Base-by-base conservation (phyloP, 1,140 invertebrate genomes). In the Trichonephila clavata region DNA sequence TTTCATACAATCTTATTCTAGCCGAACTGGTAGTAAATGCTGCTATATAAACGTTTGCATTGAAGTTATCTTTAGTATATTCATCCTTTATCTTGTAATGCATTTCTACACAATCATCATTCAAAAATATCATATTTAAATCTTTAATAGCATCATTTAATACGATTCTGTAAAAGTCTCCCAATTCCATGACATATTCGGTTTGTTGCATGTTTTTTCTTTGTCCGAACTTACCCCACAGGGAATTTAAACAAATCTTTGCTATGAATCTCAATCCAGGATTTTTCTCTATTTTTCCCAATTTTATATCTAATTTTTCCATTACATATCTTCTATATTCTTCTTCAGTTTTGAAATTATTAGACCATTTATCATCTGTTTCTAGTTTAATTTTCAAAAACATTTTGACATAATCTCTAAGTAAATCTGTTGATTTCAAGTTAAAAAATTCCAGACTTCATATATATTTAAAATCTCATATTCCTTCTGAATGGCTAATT, bases 381-480 rank as follows among this genome's bases (percentile, higher is more conserved):
- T 90, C 68, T 61, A 90, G 43, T 90, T 90, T 81, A 57, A 90
- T 90, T 81, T 90, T 81, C n/a, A 80, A 81, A 81, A 90, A 81
- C 71, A 61, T 81, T 90, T 90, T 90, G 81, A 81, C 89, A 81
- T 90, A 81, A 32, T 80, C 27, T 43, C 43, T 90, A 81, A 90
- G 63, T 80, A 90, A 81, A 24, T 5, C 20, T 8, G 81, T 21
- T 32, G 24, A 13, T 90, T 81, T 90, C 24, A 14, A 81, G 60
- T 90, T 59, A 63, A 81, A n/a, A n/a, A 90, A 81, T 81, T 57
- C 71, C 71, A 81, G 18, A 90, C 71, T 63, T 90, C 71, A 63
- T 90, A 90, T 7, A 81, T 81, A 61, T 90, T 81, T 4, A 81
- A 90, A 81, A 61, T 81, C 14, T 81, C 10, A 90, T 7, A 81